phyloP scores from a whole-genome alignment of 2,797 vertebrate species.

The Melopsittacus undulatus region DNA sequence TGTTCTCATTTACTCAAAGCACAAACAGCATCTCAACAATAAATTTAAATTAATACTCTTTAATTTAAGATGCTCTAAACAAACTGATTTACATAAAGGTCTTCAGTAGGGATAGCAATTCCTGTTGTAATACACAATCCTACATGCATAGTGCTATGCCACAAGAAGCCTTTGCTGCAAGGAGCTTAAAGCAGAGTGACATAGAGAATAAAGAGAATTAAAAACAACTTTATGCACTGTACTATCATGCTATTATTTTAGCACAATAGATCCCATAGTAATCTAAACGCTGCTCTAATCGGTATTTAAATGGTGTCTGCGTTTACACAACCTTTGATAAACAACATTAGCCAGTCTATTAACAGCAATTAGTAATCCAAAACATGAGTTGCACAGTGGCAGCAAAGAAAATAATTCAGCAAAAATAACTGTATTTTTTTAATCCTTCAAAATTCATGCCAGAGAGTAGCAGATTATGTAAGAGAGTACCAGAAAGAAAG shows the following conservation, averaged over 20 bases:
- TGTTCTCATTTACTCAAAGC: neutral
- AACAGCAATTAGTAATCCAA: neutral
- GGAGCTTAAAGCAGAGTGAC: neutral
- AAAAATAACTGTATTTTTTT: neutral
- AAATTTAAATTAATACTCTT: neutral
- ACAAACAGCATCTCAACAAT: neutral
- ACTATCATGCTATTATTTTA: neutral
- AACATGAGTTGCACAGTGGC: neutral
- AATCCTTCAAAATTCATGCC: neutral
- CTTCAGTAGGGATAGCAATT: neutral
- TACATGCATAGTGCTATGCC: accelerated
- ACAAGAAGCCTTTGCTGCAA: neutral
- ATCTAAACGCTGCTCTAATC: neutral
- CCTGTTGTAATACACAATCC: neutral
- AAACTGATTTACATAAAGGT: neutral
- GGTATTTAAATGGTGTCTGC: neutral
- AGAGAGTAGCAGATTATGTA: neutral
- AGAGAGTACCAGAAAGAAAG: neutral
- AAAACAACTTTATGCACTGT: neutral
- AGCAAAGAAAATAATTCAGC: neutral
- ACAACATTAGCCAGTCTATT: neutral
- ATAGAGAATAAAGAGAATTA: neutral
- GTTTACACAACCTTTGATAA: neutral
- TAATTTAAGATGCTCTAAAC: neutral
- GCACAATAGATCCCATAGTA: neutral